Evolutionary conservation across 30 jellyfish, hydroid and myxozoan genomes (phyloP), one percentile per base, ranked within the genome.

Genomic region (Pelagia noctiluca): DNA sequence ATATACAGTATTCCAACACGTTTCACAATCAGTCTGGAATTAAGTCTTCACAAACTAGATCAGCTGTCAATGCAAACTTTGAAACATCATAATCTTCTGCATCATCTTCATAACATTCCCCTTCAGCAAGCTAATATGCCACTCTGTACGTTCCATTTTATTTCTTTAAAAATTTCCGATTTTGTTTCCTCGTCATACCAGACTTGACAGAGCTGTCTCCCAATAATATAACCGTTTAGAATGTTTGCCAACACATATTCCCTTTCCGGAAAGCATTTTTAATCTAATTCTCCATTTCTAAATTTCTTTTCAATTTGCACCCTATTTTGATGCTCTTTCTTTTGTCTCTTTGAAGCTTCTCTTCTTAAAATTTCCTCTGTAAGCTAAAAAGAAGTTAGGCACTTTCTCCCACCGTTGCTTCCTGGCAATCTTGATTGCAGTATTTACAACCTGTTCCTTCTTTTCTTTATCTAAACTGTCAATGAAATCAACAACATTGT

Each of bases 401-500:
- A 4, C 26, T 26, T 26, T 54, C 25, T 26, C 22, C 32, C 71
- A 7, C 11, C 25, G 71, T 54, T 54, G 57, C 12, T 8, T 42
- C 16, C 57, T 42, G 8, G 57, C 72, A 2, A 70, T 13, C 82
- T 70, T 70, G 5, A 70, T 46, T 70, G 82, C 82, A 35, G 32
- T 35, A 36, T 70, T 70, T 19, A 70, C 78, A 65, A 65, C 24
- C 3, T 7, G n/a, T 36, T 11, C 72, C 35, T 35, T 36, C 47
- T 70, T 18, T 18, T 46, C 64, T 70, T 35, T 47, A 35, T 36
- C 68, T 2, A 70, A 13, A 29, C 64, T 29, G 23, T 35, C 82
- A 8, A 70, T 11, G 82, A 8, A 70, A 3, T 35, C 82, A 2
- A 70, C 82, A 35, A 26, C 67, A 35, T 70, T 70, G 82, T 70